Base-by-base conservation (phyloP, 2,888 invertebrate genomes). In the Cataglyphis rosenhaueri region DNA sequence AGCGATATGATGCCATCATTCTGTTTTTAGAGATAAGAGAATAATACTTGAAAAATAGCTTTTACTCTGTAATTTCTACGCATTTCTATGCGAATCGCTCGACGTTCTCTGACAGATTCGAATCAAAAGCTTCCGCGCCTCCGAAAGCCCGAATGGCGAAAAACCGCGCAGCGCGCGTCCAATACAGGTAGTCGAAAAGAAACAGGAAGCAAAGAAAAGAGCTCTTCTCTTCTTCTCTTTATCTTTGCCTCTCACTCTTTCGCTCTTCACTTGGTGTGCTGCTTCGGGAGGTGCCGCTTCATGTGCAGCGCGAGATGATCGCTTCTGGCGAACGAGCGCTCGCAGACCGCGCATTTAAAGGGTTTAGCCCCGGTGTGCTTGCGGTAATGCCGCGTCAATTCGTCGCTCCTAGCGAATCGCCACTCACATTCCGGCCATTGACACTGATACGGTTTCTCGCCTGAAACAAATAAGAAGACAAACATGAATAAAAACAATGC, bases 401-500 rank as follows among this genome's bases (percentile, higher is more conserved):
- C 99, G 95, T 99, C 99, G 65, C 98, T 98, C 85, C 99, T 96
- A 82, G 99, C 99, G 95, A 99, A 99, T 93, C 99, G 96, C 99
- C 99, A 99, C 94, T 98, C 98, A 95, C 99, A 99, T 93, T 99
- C 99, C 68, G 98, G 98, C 99, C 99, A 99, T 94, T 98, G 98
- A 95, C 99, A 99, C 94, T 98, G 98, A 95, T 99, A 99, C 88
- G 99, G 99, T 95, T 99, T 99, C 95, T 99, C 99, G 91, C 99
- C 99, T 98, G 96, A 12, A 95, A 95, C 73, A 71, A 41, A 29
- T 65, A 59, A 55, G 41, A 59, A 55, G 41, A 35, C 21, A 79
- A 21, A 62, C n/a, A 21, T 55, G n/a, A 44, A 52, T 70, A 15
- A 78, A 38, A 29, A 70, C 68, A 38, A 29, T 48, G 32, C 44